These are phyloP conservation scores for Hippocampus comes DNA, from an alignment of 2,113 vertebrate genomes.

Conservation along the genomic window DNA sequence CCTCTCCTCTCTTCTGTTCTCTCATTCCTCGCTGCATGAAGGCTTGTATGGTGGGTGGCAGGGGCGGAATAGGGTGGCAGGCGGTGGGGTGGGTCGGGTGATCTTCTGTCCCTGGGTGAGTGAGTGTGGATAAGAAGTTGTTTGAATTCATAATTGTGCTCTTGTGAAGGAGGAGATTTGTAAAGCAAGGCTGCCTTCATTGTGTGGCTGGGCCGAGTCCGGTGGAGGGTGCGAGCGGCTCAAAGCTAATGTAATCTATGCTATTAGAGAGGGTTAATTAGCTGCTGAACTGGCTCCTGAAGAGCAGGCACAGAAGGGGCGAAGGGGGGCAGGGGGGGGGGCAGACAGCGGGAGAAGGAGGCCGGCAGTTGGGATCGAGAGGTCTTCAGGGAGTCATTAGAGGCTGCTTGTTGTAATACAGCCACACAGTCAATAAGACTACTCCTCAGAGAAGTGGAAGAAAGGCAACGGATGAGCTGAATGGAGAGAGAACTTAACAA, in stretches of 20 bases:
- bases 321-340: slow-evolving; percentile 28
- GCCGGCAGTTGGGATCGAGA: slow-evolving; percentile 58
- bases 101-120: slow-evolving; percentile 71
- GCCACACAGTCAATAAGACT: slow-evolving; percentile 70
- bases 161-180: slow-evolving; percentile 77
- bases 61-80: slow-evolving; percentile 46
- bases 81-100: slow-evolving; percentile 35
- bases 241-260: slow-evolving; percentile 83
- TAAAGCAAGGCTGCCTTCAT: slow-evolving; percentile 79
- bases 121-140: slow-evolving; percentile 78
- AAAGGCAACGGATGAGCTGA: slow-evolving; percentile 45
- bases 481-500: slow-evolving; percentile 46
- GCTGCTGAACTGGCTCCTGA: slow-evolving; percentile 74
- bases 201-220: slow-evolving; percentile 74
- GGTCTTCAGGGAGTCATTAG: slow-evolving; percentile 75
- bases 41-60: slow-evolving; percentile 60
- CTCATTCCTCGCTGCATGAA: slow-evolving; percentile 69
- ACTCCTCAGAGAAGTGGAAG: slow-evolving; percentile 55
- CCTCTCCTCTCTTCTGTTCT: slow-evolving; percentile 58
- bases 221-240: slow-evolving; percentile 72
- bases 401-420: slow-evolving; percentile 69
- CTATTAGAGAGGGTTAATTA: slow-evolving; percentile 83
- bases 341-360: slow-evolving; percentile 35
- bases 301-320: slow-evolving; percentile 55
- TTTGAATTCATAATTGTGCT: slow-evolving; percentile 84